Evolutionary conservation across 2,888 invertebrate species (phyloP).

Genomic region (Anagyrus pseudococci): DNA sequence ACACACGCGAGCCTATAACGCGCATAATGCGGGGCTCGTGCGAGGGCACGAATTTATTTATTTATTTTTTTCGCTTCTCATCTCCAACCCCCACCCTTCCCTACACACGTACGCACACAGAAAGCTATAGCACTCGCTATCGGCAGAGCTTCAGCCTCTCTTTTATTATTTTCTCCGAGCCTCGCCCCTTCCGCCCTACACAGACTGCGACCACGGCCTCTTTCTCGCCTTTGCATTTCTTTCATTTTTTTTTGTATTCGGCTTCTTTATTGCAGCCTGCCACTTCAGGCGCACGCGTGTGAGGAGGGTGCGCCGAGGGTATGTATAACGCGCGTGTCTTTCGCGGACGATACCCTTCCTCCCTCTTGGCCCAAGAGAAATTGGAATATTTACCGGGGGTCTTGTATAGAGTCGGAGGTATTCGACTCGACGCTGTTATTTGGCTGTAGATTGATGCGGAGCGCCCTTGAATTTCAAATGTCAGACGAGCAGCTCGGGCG

Average conservation of each 20-base stretch:
- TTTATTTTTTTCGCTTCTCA: not conserved
- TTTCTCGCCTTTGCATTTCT: conserved; percentile 1
- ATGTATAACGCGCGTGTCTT: not conserved
- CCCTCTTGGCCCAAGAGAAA: conserved; percentile 21
- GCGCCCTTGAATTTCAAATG: conserved; percentile 27
- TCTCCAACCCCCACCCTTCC: too few relatives aligned
- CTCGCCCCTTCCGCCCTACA: not conserved
- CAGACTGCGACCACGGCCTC: not conserved
- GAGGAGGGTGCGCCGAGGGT: too few relatives aligned
- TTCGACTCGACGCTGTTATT: conserved; percentile 12
- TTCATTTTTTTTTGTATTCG: not conserved
- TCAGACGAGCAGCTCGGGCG: not conserved
- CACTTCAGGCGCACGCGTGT: not conserved
- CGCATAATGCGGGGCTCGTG: conserved; percentile 26
- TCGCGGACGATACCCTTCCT: too few relatives aligned
- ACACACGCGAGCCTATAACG: conserved; percentile 16
- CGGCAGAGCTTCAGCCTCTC: not conserved
- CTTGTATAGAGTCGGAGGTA: too few relatives aligned
- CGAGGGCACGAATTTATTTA: conserved; percentile 21
- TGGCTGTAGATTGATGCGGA: not conserved
- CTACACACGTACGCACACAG: too few relatives aligned
- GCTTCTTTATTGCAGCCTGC: conserved; percentile 2
- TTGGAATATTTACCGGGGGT: conserved; percentile 28
- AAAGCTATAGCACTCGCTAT: too few relatives aligned
- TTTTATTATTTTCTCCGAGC: not conserved